Conservation (phyloP, 2,888 invertebrate species). For the Corbicula japonica region DNA sequence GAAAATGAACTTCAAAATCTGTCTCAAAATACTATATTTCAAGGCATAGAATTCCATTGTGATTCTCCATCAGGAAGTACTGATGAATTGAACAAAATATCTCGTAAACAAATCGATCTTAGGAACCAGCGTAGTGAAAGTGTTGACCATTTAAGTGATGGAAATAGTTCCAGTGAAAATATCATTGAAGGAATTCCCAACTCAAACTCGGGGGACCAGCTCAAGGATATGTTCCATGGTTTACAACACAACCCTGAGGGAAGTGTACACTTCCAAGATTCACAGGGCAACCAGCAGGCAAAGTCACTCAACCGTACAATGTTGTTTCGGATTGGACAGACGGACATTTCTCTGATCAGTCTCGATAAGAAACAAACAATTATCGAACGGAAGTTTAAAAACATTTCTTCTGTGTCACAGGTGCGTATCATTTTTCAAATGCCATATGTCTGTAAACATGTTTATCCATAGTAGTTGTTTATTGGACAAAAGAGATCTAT, state of each 20-base stretch:
- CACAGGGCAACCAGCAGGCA: constrained; percentile 54
- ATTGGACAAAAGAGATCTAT: no score
- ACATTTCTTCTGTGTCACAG: constrained; percentile 95
- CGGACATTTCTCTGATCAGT: constrained; percentile 95
- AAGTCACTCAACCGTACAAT: constrained; percentile 91
- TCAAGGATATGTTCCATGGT: constrained; percentile 58
- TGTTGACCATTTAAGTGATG: constrained; percentile 61
- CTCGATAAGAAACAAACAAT: constrained; percentile 96
- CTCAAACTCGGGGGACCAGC: constrained; percentile 49
- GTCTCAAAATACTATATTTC: constrained; percentile 49
- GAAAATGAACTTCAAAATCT: constrained; percentile 83
- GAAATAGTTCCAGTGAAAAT: constrained; percentile 73
- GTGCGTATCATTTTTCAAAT: no score
- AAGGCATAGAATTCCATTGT: constrained; percentile 53
- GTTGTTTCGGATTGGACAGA: constrained; percentile 95
- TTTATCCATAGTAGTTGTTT: no score
- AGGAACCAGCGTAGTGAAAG: constrained; percentile 42
- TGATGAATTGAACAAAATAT: constrained; percentile 70
- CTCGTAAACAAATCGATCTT: constrained; percentile 24
- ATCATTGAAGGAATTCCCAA: constrained; percentile 51
- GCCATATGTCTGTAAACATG: no score
- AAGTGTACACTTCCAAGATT: constrained; percentile 43
- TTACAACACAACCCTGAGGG: constrained; percentile 59
- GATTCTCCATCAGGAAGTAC: constrained; percentile 73
- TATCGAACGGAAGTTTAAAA: constrained; percentile 94